Evolutionary conservation across 2,113 vertebrate species (phyloP), one percentile per base, ranked within the genome.

Genomic region (Boulengeromyrus knoepffleri): DNA sequence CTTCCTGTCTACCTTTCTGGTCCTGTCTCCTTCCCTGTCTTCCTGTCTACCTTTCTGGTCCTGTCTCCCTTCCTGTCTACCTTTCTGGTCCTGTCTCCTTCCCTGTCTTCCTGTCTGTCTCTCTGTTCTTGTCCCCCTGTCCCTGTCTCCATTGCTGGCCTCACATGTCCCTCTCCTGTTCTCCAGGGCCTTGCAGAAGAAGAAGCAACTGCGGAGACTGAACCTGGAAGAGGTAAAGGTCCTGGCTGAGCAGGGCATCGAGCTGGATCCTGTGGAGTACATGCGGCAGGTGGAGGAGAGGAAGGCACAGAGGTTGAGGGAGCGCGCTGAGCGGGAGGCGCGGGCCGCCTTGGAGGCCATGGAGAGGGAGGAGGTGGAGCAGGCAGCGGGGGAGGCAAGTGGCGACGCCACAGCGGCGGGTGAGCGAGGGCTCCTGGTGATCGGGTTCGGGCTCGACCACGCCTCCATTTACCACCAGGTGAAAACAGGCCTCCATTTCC

Each of bases 211-310:
- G 24, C 97, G 97, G 83, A 96, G 97, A 88, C 95, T 98, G 17
- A 99, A 98, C 92, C 95, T 97, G 0, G 98, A 99, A 66, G 98
- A 99, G 92, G 96, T 98, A 90, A 98, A 97, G 92, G 95, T 96
- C 10, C 94, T 97, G 0, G 96, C 95, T 0, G 97, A 98, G 89
- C 96, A 96, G 17, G 96, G 96, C 0, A 94, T 97, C 13, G 95
- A 95, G 52, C 93, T 97, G 50, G 95, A 95, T 86, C 94, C 96
- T 88, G 96, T 94, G 1, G 97, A 97, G 36, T 96, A 96, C 92
- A 94, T 95, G 91, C 92, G 77, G 8, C 94, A 94, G 3, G 95
- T 96, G 21, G 95, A 96, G 85, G 91, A 95, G 31, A 97, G 97
- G 7, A 97, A 98, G 88, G 96, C 97, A 8, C 95, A 90, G 94